Conservation (phyloP, 37 sponge, comb jelly and placozoan genomes). For the Lycopodina hypogea region DNA sequence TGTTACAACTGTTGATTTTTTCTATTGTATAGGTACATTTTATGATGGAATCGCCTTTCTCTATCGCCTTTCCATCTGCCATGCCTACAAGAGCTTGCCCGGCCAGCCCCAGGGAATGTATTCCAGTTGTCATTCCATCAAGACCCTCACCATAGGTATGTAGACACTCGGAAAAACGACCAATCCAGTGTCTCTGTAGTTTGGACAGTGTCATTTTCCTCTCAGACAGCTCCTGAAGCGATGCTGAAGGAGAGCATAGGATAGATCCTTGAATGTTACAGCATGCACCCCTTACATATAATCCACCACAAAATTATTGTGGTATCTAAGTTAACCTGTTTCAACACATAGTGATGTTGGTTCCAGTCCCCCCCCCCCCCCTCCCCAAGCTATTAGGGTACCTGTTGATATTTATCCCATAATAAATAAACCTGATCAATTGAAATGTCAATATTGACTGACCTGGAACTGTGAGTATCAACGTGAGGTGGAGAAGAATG, state of each 20-base stretch:
- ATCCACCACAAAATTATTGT: too few relatives aligned
- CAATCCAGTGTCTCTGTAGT: not conserved
- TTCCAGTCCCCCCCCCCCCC: constrained; percentile 2
- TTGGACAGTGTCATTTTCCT: not conserved
- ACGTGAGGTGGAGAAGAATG: not conserved
- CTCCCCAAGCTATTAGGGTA: not conserved
- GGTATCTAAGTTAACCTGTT: too few relatives aligned
- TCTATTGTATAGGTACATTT: constrained; percentile 1
- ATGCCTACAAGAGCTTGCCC: constrained; percentile 11
- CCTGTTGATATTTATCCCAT: too few relatives aligned
- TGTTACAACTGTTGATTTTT: not conserved
- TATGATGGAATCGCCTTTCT: constrained; percentile 1
- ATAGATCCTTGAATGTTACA: too few relatives aligned
- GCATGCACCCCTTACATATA: too few relatives aligned
- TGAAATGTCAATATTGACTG: not conserved
- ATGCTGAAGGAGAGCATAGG: not conserved
- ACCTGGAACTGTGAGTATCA: not conserved
- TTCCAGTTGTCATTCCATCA: not conserved
- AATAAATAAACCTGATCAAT: too few relatives aligned
- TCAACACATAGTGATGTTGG: too few relatives aligned
- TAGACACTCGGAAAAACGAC: not conserved
- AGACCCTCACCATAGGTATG: not conserved
- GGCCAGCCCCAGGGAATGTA: not conserved
- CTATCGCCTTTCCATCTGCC: constrained; percentile 30
- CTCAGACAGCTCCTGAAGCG: not conserved